Evolutionary conservation across 1,140 invertebrate species (phyloP), one percentile per base, ranked within the genome.

Genomic region (Schlechtendalia chinensis): DNA sequence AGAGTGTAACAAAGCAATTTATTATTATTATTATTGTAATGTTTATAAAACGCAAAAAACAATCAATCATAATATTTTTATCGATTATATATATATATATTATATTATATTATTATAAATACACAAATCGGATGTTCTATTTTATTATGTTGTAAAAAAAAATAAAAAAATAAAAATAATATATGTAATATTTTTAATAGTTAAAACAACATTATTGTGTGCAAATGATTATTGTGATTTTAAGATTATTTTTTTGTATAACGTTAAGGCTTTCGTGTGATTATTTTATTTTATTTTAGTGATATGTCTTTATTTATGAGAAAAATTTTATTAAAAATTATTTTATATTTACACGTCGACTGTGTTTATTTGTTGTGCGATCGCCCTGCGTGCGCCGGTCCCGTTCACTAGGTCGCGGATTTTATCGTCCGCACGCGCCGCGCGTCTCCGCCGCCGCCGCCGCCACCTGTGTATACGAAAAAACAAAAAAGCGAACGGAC

Each of bases 201-300:
- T 54, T 19, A 65, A 67, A 69, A 24, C 24, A 27, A 39, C 32
- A 39, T 39, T 77, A 77, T 77, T 59, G 53, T 59, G 72, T 59
- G 72, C 29, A 77, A 77, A 77, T 77, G 29, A 63, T 63, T 79
- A 79, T 79, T 79, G 75, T 79, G 75, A 61, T 59, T 61, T 61
- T 61, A 79, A 79, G 58, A 77, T 79, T 63, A 79, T 79, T 79
- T 79, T 79, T 27, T 79, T 58, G n/a, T n/a, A 39, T 39, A 50
- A 17, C 8, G 39, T 79, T 79, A 79, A 79, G 75, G 75, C 75
- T 79, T 77, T 79, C 63, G 75, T 79, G 75, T 79, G 75, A 79
- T 77, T 77, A 27, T 72, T 72, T 67, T 53, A n/a, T 59, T 61
- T 71, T 59, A 16, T 77, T 50, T 58, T 63, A 79, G 75, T 79